Conservation (phyloP, 2,797 vertebrate species). For the Tolypeutes matacus region DNA sequence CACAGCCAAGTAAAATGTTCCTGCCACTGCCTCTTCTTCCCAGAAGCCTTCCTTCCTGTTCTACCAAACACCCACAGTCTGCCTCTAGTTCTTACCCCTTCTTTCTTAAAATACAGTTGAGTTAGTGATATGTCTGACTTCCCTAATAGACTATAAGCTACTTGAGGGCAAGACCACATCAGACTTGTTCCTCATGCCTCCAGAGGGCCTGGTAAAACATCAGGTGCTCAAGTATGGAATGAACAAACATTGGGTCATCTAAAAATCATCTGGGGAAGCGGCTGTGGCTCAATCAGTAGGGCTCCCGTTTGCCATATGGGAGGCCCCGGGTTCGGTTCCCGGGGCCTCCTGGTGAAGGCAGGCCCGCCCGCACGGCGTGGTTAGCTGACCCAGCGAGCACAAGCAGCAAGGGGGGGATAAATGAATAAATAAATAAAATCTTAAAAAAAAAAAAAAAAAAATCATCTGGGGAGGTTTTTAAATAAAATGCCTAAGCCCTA, state of each 20-base stretch:
- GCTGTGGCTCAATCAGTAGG: too few species aligned
- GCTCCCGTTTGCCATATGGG: too few species aligned
- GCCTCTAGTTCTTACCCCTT: not conserved
- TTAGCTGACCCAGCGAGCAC: too few species aligned
- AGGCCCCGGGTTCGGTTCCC: too few species aligned
- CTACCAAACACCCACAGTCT: not conserved
- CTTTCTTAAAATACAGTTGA: not conserved
- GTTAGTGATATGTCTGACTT: not conserved
- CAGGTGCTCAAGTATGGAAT: not conserved
- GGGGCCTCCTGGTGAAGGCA: too few species aligned
- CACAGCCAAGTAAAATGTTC: not conserved
- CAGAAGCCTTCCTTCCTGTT: not conserved
- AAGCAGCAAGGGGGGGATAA: too few species aligned
- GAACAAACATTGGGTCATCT: not conserved
- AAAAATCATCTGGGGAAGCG: not conserved
- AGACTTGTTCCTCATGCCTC: not conserved
- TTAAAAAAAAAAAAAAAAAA: too few species aligned
- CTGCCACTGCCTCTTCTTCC: slow-evolving; percentile 12
- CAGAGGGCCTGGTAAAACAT: not conserved
- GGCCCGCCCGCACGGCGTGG: too few species aligned
- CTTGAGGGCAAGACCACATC: not conserved
- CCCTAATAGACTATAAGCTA: not conserved
- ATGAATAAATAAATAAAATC: too few species aligned
- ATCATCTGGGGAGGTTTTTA: not conserved
- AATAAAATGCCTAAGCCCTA: not conserved